These are phyloP conservation scores for Thaumatotibia leucotreta DNA, from an alignment of 1,140 invertebrate genomes.

Conservation along the genomic window DNA sequence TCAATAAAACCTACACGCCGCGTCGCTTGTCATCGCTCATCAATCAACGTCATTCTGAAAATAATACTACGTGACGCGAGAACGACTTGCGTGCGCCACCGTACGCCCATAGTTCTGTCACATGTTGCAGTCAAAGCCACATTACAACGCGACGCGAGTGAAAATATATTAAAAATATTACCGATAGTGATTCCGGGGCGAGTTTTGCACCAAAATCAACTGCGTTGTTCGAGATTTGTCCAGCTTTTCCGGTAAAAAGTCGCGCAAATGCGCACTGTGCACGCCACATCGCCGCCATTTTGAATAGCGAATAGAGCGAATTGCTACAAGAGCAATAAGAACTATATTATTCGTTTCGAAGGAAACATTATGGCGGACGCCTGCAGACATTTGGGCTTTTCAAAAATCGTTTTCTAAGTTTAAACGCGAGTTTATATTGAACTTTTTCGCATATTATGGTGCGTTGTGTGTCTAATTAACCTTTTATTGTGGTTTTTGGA, in stretches of 20 bases:
- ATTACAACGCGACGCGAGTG: slow-evolving; percentile 55
- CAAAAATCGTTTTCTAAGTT: slow-evolving; percentile 77
- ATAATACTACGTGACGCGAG: slow-evolving; percentile 29
- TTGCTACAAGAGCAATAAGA: slow-evolving; percentile 75
- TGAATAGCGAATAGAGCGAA: slow-evolving; percentile 77
- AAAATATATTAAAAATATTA: slow-evolving; percentile 73
- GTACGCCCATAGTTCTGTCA: slow-evolving; percentile 74
- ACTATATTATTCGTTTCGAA: slow-evolving; percentile 77
- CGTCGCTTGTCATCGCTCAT: slow-evolving; percentile 13
- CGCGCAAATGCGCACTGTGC: slow-evolving; percentile 70
- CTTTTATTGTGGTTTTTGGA: slow-evolving; percentile 72
- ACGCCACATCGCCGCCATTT: slow-evolving; percentile 76
- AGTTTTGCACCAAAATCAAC: slow-evolving; percentile 62
- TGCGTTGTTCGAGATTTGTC: slow-evolving; percentile 64
- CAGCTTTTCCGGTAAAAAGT: slow-evolving; percentile 69
- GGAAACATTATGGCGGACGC: slow-evolving; percentile 77
- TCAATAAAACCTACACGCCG: background rate
- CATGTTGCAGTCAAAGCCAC: slow-evolving; percentile 71
- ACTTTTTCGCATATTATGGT: slow-evolving; percentile 76
- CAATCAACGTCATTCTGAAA: slow-evolving; percentile 28
- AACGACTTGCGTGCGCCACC: slow-evolving; percentile 46
- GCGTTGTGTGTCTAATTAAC: slow-evolving; percentile 66
- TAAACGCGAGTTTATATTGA: slow-evolving; percentile 76
- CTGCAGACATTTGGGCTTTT: slow-evolving; percentile 76
- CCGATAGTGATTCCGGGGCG: slow-evolving; percentile 58